Conservation (phyloP, 2,888 invertebrate genomes). For the Cheilosia grossa region DNA sequence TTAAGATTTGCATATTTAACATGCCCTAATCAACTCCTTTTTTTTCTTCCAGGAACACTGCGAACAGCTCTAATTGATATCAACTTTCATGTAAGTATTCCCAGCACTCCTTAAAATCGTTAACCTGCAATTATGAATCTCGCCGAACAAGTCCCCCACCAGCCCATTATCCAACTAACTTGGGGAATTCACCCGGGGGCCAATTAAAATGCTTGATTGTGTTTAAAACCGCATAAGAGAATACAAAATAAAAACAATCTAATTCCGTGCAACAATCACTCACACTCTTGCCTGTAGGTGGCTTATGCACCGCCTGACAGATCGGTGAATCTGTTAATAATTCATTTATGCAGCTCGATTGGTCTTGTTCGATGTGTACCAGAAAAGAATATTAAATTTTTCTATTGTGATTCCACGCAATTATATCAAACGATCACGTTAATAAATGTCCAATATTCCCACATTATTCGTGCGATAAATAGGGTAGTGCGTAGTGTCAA, state of each 20-base stretch:
- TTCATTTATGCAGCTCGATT: slow-evolving; percentile 44
- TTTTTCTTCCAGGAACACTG: slow-evolving; percentile 35
- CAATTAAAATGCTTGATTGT: slow-evolving; percentile 64
- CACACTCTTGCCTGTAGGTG: neutral
- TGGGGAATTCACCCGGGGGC: slow-evolving; percentile 32
- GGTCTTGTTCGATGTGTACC: slow-evolving; percentile 29
- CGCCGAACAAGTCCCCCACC: slow-evolving; percentile 24
- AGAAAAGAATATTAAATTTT: slow-evolving; percentile 55
- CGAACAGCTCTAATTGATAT: slow-evolving; percentile 49
- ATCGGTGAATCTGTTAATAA: slow-evolving; percentile 46
- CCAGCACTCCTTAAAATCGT: slow-evolving; percentile 43
- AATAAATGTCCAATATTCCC: slow-evolving; percentile 21
- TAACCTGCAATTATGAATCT: slow-evolving; percentile 21
- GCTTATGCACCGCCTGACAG: slow-evolving; percentile 12
- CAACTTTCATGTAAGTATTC: slow-evolving; percentile 65
- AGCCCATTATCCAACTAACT: slow-evolving; percentile 25
- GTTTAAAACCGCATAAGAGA: slow-evolving; percentile 65
- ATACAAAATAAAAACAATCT: slow-evolving; percentile 48
- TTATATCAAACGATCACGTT: slow-evolving; percentile 49
- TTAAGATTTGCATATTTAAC: slow-evolving; percentile 2
- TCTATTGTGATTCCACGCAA: slow-evolving; percentile 24
- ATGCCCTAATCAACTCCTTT: slow-evolving; percentile 3
- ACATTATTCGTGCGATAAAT: slow-evolving; percentile 22
- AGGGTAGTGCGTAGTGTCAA: no score
- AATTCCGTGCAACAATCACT: slow-evolving; percentile 42